Evolutionary conservation across 2,113 vertebrate genomes (phyloP).

Genomic region (Raja brachyura): DNA sequence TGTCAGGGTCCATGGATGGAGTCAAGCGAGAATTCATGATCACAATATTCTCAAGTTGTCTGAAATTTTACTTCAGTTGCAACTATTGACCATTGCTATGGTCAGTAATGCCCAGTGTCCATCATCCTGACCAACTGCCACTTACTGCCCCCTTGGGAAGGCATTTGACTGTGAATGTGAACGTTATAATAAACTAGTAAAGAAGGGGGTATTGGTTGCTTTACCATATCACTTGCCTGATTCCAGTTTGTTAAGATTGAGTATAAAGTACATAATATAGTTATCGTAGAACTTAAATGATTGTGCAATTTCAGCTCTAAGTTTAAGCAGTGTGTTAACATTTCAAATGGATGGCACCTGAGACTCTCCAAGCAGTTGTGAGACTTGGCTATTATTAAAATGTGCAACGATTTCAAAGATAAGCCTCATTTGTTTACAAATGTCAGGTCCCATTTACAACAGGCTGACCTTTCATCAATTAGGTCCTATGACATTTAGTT

Average conservation of each 20-base stretch:
- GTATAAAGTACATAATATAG: background rate
- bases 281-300: background rate
- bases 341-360: background rate
- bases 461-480: conserved; percentile 5
- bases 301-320: background rate
- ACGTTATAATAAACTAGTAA: background rate
- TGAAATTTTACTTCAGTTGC: background rate
- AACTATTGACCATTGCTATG: background rate
- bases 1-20: no score
- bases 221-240: background rate
- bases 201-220: background rate
- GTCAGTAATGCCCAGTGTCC: no score
- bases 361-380: background rate
- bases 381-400: background rate
- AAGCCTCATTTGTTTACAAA: background rate
- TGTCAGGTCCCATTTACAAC: background rate
- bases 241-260: background rate
- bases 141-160: no score
- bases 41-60: background rate
- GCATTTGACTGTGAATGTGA: no score
- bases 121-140: no score
- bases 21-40: no score
- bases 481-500: conserved; percentile 6
- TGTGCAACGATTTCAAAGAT: conserved; percentile 13
- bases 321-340: background rate